phyloP scores from a whole-genome alignment of 2,888 invertebrate genomes.

The Cynaeus angustus region DNA sequence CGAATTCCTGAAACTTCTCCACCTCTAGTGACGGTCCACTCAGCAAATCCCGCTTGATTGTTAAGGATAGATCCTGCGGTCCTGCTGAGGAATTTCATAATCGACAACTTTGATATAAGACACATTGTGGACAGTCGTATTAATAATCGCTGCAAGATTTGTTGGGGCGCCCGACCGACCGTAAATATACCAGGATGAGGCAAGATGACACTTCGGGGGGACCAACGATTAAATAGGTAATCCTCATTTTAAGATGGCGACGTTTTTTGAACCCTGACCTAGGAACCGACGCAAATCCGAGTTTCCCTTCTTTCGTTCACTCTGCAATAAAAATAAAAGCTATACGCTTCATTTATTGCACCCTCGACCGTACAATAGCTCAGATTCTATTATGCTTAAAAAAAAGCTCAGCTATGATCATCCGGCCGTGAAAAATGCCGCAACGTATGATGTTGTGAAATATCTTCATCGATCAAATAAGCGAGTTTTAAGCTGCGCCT shows the following conservation, averaged over 20 bases:
- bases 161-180: conserved; percentile 41
- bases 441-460: conserved; percentile 18
- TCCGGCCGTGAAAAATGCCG: conserved; percentile 51
- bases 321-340: not conserved
- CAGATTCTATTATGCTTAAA: not conserved
- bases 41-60: conserved; percentile 59
- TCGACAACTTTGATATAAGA: conserved; percentile 44
- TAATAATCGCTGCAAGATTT: conserved; percentile 36
- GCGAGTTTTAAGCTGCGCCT: conserved; percentile 7
- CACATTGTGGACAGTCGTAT: conserved; percentile 31
- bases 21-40: conserved; percentile 55
- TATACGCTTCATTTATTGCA: conserved; percentile 1
- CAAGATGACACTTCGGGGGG: conserved; percentile 44
- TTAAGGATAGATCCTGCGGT: conserved; percentile 47
- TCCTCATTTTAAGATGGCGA: not conserved
- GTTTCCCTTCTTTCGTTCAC: not conserved
- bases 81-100: conserved; percentile 64
- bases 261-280: not conserved
- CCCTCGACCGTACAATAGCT: conserved; percentile 1
- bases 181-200: conserved; percentile 44
- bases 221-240: conserved; percentile 1
- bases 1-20: conserved; percentile 64
- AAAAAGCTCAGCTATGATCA: conserved; percentile 58
- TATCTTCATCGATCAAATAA: conserved; percentile 22
- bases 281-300: not conserved